Conservation (phyloP, 2,888 invertebrate genomes). For the Byasa hedistus region DNA sequence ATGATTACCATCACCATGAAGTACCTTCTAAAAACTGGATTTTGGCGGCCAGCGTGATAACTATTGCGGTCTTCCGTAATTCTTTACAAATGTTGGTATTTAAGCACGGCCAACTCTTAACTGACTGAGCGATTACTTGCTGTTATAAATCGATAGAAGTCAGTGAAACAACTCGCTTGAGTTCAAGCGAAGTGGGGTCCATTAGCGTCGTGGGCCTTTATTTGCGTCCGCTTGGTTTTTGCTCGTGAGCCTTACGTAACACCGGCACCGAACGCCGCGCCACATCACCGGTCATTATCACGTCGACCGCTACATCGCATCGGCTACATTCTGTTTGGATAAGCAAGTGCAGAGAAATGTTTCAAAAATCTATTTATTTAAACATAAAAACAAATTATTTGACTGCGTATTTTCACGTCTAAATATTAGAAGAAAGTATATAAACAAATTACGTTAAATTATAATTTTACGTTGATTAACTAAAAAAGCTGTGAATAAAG, state of each 20-base stretch:
- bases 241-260: slow-evolving; percentile 40
- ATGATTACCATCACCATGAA: too few relatives aligned
- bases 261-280: slow-evolving; percentile 45
- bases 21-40: too few relatives aligned
- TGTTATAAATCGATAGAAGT: slow-evolving; percentile 7
- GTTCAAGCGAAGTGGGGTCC: slow-evolving; percentile 30
- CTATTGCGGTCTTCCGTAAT: too few relatives aligned
- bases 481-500: neutral
- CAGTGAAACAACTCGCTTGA: slow-evolving; percentile 10
- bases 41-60: too few relatives aligned
- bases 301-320: slow-evolving; percentile 35
- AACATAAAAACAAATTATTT: neutral
- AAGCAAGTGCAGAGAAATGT: slow-evolving; percentile 14
- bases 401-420: neutral
- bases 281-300: slow-evolving; percentile 58
- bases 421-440: neutral
- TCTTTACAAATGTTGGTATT: too few relatives aligned
- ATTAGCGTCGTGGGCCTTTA: slow-evolving; percentile 33
- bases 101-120: neutral
- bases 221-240: slow-evolving; percentile 40
- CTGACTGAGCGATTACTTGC: neutral
- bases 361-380: slow-evolving; percentile 2
- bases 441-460: neutral
- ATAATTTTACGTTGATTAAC: too few relatives aligned
- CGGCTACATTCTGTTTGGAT: slow-evolving; percentile 38